Conservation (phyloP, 2,797 vertebrate genomes). For the Streptopelia turtur region DNA sequence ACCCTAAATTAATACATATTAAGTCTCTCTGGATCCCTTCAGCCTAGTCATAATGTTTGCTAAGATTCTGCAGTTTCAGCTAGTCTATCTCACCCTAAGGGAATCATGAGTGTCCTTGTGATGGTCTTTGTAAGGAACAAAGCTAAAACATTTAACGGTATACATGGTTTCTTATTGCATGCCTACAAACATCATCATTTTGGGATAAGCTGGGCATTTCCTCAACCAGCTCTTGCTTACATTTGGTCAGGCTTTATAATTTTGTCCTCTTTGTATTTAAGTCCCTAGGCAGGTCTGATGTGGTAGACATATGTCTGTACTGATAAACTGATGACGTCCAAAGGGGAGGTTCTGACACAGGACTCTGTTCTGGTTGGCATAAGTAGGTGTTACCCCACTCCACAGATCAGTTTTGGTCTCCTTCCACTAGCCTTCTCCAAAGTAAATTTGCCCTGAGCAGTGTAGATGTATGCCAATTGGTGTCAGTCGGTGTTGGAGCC, state of each 20-base stretch:
- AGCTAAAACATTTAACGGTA: background rate
- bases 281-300: background rate
- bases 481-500: background rate
- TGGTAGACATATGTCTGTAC: background rate
- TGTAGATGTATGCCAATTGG: background rate
- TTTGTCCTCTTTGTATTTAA: background rate
- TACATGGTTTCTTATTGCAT: background rate
- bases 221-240: background rate
- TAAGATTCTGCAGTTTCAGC: background rate
- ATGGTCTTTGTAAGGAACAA: background rate
- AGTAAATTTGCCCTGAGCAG: background rate
- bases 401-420: background rate
- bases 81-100: accelerated
- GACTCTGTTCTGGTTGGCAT: background rate
- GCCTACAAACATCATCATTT: background rate
- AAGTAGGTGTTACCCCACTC: background rate
- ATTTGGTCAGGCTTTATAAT: background rate
- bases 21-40: background rate
- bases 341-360: background rate
- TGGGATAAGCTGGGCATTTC: background rate
- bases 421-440: background rate
- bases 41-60: background rate
- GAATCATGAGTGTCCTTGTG: accelerated
- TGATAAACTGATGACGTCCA: background rate
- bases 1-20: background rate